Evolutionary conservation across 2,113 vertebrate species (phyloP).

Genomic region (Oreochromis niloticus): DNA sequence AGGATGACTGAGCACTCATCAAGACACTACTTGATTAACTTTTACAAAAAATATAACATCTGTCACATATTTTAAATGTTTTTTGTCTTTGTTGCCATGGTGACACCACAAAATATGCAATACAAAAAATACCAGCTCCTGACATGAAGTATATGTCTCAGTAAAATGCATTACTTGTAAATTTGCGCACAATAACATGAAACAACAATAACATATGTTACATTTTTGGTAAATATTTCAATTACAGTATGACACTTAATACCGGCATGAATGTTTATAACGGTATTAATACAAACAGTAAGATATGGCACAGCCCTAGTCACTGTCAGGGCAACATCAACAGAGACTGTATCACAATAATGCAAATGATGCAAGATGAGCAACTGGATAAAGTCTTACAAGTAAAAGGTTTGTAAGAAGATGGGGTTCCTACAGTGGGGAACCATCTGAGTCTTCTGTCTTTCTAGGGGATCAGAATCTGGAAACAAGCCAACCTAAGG

Average conservation of each 20-base stretch:
- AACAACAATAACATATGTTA: background rate
- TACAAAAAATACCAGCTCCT: background rate
- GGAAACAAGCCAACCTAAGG: constrained; percentile 65
- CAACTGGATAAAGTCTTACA: constrained; percentile 39
- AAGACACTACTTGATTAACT: background rate
- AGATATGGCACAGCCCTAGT: background rate
- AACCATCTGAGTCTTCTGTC: constrained; percentile 61
- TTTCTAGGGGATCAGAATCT: constrained; percentile 35
- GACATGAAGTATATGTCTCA: background rate
- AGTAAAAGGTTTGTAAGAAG: constrained; percentile 66
- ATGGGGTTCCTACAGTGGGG: constrained; percentile 60
- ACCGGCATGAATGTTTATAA: background rate
- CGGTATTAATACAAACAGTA: background rate
- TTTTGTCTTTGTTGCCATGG: background rate
- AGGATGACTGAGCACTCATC: background rate
- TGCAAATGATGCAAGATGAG: background rate
- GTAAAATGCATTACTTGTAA: background rate
- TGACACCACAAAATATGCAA: background rate
- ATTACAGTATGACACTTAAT: background rate
- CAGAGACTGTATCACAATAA: background rate
- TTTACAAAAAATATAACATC: background rate
- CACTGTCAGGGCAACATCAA: background rate
- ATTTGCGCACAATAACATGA: background rate
- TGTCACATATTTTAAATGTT: background rate
- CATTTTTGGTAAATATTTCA: background rate